Evolutionary conservation across 37 sponge, comb jelly and placozoan genomes (phyloP), one percentile per base, ranked within the genome.

Genomic region (Hormiphora californensis): DNA sequence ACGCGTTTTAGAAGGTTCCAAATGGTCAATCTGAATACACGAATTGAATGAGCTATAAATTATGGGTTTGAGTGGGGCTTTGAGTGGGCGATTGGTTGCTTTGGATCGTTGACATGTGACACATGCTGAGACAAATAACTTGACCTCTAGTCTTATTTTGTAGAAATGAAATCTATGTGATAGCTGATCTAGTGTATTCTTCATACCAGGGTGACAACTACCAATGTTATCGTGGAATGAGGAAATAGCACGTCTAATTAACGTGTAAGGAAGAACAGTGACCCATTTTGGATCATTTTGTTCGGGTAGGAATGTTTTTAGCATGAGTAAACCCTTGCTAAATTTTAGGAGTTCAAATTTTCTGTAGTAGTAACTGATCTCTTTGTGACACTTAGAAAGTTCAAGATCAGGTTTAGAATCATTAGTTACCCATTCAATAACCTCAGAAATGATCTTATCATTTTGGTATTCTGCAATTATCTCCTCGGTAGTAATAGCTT

Each of bases 1-100:
- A 27, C 38, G 67, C 3, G 67, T 33, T 17, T 65, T 65, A 65
- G 67, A 65, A 32, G 17, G 19, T 65, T 65, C 67, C 34, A 65
- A 17, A 7, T 33, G 37, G 17, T 65, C 67, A 3, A 65, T 32
- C 19, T 15, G 35, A 33, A 65, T 65, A 2, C 31, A 35, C 28
- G 31, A 38, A 65, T 32, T 32, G 37, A 31, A 31, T 8, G 31
- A 38, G 17, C 28, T 65, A 17, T 65, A 65, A 17, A 65, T 33
- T 33, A 65, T 65, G 5, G 67, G 67, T 28, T 28, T 11, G 11
- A 65, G 4, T 3, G 67, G 67, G 4, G 67, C 67, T 39, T 31
- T 65, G 12, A 8, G 3, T 9, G 15, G 17, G 3, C 38, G 38
- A 15, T 32, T 4, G 7, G 67, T 2, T 65, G 21, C 38, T 17